Evolutionary conservation across 2,797 vertebrate species (phyloP).

Genomic region (Notolabrus celidotus): DNA sequence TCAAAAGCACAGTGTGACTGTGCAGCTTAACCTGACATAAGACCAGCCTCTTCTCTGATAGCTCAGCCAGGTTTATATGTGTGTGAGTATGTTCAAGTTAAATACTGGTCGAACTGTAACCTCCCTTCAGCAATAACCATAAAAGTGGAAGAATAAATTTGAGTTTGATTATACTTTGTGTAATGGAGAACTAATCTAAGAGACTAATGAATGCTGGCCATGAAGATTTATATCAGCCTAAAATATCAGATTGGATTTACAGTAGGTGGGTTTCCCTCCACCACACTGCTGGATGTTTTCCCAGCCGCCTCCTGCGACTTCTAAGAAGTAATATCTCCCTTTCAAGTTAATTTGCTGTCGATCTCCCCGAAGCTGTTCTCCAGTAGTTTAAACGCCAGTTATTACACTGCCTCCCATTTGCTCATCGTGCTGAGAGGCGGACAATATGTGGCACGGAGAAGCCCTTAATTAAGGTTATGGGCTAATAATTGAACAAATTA

Average conservation of each 20-base stretch:
- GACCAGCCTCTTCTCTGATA: constrained; percentile 15
- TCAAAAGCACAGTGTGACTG: constrained; percentile 50
- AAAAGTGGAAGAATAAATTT: constrained; percentile 12
- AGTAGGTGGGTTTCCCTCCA: constrained; percentile 48
- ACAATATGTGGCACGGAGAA: constrained; percentile 40
- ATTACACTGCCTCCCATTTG: constrained; percentile 45
- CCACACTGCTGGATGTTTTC: constrained; percentile 54
- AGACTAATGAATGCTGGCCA: constrained; percentile 13
- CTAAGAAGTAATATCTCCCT: constrained; percentile 58
- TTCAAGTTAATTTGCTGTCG: constrained; percentile 66
- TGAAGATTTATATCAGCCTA: constrained; percentile 37
- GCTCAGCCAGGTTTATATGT: constrained; percentile 1
- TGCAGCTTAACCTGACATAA: constrained; percentile 47
- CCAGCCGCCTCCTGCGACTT: constrained; percentile 50
- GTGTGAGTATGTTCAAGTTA: background rate
- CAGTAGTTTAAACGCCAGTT: constrained; percentile 55
- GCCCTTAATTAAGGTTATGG: constrained; percentile 55
- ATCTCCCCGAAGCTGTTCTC: constrained; percentile 56
- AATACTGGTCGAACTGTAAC: constrained; percentile 1
- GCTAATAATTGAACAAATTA: constrained; percentile 58
- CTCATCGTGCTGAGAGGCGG: constrained; percentile 10
- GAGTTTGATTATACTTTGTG: constrained; percentile 17
- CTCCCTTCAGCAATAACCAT: constrained; percentile 13
- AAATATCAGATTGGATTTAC: constrained; percentile 44
- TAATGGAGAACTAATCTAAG: constrained; percentile 14